Conservation (phyloP, 2,888 invertebrate genomes). For the Kuschelorhynchus macadamiae region DNA sequence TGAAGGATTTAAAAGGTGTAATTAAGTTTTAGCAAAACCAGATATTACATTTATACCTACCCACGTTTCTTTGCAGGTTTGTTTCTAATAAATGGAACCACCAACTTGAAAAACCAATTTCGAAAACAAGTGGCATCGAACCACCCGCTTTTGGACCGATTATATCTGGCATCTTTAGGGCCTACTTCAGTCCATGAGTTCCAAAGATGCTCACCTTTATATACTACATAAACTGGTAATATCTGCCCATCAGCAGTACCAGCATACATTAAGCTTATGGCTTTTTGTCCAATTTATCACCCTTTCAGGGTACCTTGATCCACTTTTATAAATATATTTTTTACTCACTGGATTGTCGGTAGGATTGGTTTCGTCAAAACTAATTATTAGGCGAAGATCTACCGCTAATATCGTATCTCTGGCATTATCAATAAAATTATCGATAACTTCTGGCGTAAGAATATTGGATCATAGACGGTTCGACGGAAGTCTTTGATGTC, state of each 20-base stretch:
- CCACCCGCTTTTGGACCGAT: conserved; percentile 64
- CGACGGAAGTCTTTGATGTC: too few relatives aligned
- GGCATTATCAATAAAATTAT: too few relatives aligned
- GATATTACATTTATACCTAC: conserved; percentile 30
- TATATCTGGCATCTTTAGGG: conserved; percentile 61
- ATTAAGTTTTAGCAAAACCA: conserved; percentile 35
- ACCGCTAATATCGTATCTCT: too few relatives aligned
- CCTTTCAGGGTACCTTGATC: conserved; percentile 41
- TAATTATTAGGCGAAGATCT: conserved; percentile 27
- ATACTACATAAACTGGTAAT: conserved; percentile 65
- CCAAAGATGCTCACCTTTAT: conserved; percentile 64
- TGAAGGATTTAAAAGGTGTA: conserved; percentile 29
- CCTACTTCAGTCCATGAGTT: conserved; percentile 65
- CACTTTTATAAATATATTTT: conserved; percentile 42
- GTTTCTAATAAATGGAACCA: conserved; percentile 31
- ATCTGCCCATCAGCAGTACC: conserved; percentile 61
- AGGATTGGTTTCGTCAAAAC: conserved; percentile 48
- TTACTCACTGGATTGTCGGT: conserved; percentile 41
- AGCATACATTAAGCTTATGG: conserved; percentile 39
- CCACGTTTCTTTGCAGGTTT: too few relatives aligned
- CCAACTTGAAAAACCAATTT: conserved; percentile 58
- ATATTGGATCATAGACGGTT: too few relatives aligned
- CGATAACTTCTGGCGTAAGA: too few relatives aligned
- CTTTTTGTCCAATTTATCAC: conserved; percentile 43
- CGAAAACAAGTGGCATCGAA: conserved; percentile 60